Evolutionary conservation across 1,140 invertebrate genomes (phyloP).

Genomic region (Lerema accius): DNA sequence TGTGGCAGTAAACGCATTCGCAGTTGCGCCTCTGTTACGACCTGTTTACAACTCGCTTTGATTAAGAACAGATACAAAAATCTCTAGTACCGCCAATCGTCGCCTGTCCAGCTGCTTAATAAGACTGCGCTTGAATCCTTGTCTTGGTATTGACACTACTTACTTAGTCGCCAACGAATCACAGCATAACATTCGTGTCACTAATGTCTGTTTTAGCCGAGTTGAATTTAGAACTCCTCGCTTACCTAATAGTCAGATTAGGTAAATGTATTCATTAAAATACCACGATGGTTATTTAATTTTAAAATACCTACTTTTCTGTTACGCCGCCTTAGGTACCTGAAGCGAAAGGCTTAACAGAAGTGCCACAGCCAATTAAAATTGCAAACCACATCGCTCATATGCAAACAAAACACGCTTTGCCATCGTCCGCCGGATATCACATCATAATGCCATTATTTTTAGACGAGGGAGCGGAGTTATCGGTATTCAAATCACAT

Average conservation of each 20-base stretch:
- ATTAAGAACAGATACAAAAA: constrained; percentile 23
- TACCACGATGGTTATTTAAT: too few species aligned
- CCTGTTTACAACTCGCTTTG: constrained; percentile 26
- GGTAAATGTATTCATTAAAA: too few species aligned
- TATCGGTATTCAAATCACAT: constrained; percentile 41
- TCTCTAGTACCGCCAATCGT: constrained; percentile 9
- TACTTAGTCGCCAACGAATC: too few species aligned
- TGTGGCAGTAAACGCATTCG: constrained; percentile 28
- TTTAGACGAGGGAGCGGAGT: constrained; percentile 49
- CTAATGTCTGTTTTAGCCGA: too few species aligned
- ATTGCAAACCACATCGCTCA: constrained; percentile 44
- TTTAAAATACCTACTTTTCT: too few species aligned
- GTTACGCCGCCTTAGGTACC: background rate
- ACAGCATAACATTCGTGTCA: too few species aligned
- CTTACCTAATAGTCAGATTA: too few species aligned
- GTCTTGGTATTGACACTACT: too few species aligned
- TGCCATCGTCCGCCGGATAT: constrained; percentile 60
- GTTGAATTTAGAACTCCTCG: too few species aligned
- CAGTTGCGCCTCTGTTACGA: constrained; percentile 12
- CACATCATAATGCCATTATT: constrained; percentile 54
- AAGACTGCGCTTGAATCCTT: too few species aligned
- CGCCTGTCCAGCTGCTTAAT: too few species aligned
- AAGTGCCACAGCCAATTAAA: constrained; percentile 35
- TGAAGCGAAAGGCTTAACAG: background rate
- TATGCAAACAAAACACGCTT: constrained; percentile 63